A percentile compares a stretch with the other conserved stretches of the same genome.
Conservation (phyloP, 2,797 vertebrate genomes). For the Coendou prehensilis region DNA sequence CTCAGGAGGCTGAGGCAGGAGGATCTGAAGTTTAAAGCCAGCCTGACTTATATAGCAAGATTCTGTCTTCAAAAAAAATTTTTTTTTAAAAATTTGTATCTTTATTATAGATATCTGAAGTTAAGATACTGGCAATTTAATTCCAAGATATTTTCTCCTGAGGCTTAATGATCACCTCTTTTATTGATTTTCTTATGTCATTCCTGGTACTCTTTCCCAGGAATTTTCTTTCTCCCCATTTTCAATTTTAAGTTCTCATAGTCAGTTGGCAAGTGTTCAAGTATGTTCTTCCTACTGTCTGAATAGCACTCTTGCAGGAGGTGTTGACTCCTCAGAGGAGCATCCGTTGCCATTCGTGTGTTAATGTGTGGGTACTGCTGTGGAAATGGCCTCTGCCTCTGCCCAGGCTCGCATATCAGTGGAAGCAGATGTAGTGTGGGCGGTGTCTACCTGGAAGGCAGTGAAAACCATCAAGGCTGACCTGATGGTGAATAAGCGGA, state of each 20-base stretch:
- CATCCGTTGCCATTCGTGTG: background rate
- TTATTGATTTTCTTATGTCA: constrained; percentile 2
- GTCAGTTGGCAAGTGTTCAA: background rate
- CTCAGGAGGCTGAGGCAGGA: background rate
- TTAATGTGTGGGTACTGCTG: background rate
- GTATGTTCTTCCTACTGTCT: background rate
- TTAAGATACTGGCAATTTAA: constrained; percentile 44
- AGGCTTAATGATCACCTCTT: constrained; percentile 4
- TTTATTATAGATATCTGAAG: background rate
- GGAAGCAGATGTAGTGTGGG: background rate
- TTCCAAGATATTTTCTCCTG: constrained; percentile 38
- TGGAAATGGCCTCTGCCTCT: background rate
- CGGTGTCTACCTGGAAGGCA: background rate
- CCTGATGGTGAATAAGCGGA: background rate
- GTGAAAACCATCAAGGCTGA: background rate
- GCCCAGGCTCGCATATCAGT: too few species aligned
- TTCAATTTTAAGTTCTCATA: constrained; percentile 42
- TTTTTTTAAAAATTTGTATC: background rate
- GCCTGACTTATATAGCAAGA: background rate
- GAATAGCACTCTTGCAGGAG: background rate
- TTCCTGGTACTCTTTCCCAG: constrained; percentile 16
- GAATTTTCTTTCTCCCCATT: background rate
- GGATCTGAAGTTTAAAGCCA: background rate
- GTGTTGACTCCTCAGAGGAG: background rate
- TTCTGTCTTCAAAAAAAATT: background rate